Percentiles rank a stretch among this genome's conserved stretches.
These are phyloP conservation scores for Picus viridis DNA, from an alignment of 2,797 vertebrate species.

Conservation along the genomic window DNA sequence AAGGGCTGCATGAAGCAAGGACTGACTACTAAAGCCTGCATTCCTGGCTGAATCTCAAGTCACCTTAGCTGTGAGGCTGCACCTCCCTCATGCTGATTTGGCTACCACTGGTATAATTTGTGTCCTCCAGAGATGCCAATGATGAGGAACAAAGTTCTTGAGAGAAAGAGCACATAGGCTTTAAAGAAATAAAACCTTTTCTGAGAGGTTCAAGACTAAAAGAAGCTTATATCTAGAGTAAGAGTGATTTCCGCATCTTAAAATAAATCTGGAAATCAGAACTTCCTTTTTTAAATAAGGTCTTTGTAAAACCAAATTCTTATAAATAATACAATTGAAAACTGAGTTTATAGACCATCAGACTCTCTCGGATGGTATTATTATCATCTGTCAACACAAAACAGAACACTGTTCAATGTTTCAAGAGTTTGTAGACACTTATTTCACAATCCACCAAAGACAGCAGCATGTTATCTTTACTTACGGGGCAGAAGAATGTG, in stretches of 20 bases:
- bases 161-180: background rate
- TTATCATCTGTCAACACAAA: background rate
- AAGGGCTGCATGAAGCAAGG: background rate
- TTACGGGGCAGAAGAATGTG: background rate
- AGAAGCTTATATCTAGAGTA: background rate
- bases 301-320: background rate
- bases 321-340: background rate
- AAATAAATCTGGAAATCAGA: background rate
- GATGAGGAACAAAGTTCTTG: background rate
- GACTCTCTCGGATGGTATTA: background rate
- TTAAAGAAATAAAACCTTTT: background rate
- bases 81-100: background rate
- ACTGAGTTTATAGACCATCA: fast-evolving
- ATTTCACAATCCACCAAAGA: background rate
- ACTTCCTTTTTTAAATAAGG: background rate
- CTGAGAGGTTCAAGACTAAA: background rate
- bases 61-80: background rate
- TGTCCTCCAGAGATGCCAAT: background rate
- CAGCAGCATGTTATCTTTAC: background rate
- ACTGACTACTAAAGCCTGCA: background rate
- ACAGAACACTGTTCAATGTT: background rate
- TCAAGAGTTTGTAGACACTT: background rate
- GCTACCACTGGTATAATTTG: background rate
- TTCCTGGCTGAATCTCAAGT: background rate
- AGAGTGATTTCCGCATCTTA: background rate